Conservation (phyloP, 2,113 vertebrate species). For the Entomyzon cyanotis region DNA sequence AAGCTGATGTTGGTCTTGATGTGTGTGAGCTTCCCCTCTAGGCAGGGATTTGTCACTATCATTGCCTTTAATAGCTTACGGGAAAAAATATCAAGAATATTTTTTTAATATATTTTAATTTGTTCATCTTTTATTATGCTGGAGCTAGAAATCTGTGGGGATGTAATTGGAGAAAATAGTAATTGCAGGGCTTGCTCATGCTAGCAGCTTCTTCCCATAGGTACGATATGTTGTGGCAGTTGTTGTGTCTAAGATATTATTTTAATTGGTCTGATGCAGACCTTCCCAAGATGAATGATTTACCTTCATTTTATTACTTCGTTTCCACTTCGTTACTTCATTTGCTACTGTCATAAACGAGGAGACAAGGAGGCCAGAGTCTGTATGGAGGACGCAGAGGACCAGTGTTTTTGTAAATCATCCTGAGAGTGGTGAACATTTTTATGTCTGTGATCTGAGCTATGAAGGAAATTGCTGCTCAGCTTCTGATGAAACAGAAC, state of each 20-base stretch:
- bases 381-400: not conserved
- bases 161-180: not conserved
- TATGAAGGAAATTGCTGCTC: not conserved
- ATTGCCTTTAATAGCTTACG: not conserved
- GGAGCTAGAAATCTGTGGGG: not conserved
- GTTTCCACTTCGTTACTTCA: conserved; percentile 29
- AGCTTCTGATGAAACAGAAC: not conserved
- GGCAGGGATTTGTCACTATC: not conserved
- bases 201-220: not conserved
- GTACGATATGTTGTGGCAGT: not conserved
- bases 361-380: not conserved
- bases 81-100: not conserved
- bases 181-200: not conserved
- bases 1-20: not conserved
- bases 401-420: conserved; percentile 14
- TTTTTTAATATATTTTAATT: conserved; percentile 1
- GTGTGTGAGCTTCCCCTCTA: not conserved
- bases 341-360: conserved; percentile 24
- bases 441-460: conserved; percentile 12
- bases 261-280: conserved; percentile 51
- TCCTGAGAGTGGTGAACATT: not conserved
- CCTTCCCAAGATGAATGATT: not conserved
- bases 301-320: conserved; percentile 9
- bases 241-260: conserved; percentile 12
- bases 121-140: not conserved